A percentile compares a stretch with the other conserved stretches of the same genome.
phyloP scores from a whole-genome alignment of 2,888 invertebrate genomes.

The Megamerina dolium region DNA sequence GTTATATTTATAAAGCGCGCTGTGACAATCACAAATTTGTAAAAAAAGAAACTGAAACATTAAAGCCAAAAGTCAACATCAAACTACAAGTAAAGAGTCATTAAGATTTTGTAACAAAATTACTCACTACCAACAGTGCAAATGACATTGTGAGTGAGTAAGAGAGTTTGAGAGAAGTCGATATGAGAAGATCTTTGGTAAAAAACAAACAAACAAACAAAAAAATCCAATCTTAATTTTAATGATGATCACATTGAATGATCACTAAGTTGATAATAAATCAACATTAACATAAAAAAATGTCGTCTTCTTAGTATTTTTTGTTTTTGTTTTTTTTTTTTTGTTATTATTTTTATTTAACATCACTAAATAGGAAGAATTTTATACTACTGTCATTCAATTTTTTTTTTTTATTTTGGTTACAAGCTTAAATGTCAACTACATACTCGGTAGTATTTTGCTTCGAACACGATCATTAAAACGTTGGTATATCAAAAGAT shows the following conservation, averaged over 20 bases:
- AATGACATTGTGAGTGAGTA: too few relatives aligned
- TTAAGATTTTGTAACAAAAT: not conserved
- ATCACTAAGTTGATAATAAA: conserved; percentile 25
- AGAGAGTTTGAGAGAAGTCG: too few relatives aligned
- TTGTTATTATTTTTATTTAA: not conserved
- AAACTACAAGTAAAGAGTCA: too few relatives aligned
- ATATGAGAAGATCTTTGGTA: too few relatives aligned
- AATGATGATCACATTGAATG: conserved; percentile 25
- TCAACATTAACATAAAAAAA: conserved; percentile 17
- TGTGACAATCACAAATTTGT: conserved; percentile 5
- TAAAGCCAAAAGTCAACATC: too few relatives aligned
- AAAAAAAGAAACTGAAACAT: too few relatives aligned
- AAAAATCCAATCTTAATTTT: conserved; percentile 28
- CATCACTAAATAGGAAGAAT: not conserved
- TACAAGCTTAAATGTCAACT: conserved; percentile 10
- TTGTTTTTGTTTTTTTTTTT: conserved; percentile 1
- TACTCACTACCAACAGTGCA: not conserved
- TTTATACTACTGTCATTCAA: conserved; percentile 11
- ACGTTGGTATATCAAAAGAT: too few relatives aligned
- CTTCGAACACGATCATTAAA: conserved; percentile 14
- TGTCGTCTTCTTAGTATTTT: conserved; percentile 9
- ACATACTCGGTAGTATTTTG: conserved; percentile 1
- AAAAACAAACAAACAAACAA: not conserved
- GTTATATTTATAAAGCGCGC: too few relatives aligned
- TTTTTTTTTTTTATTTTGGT: not conserved